Base-by-base conservation (phyloP, 1,140 invertebrate genomes). In the Lucilia cuprina region DNA sequence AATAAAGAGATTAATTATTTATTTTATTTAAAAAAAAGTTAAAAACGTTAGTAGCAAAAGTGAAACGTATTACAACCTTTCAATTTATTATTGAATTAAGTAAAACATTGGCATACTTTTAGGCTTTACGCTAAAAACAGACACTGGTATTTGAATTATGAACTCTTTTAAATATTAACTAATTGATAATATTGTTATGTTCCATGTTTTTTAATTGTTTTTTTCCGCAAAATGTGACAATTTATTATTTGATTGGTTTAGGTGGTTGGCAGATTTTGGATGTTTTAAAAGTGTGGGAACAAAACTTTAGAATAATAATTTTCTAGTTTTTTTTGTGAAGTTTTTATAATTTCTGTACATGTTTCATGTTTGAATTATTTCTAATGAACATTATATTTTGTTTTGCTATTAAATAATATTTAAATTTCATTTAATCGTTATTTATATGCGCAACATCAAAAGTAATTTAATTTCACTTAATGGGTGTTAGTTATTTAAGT, bases 381-480 rank as follows among this genome's bases (percentile, higher is more conserved):
- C 25, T 30, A 30, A 30, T 60, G 5, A 60, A 60, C 55, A 60
- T 60, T 55, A 55, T 55, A 55, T 8, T 55, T n/a, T n/a, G n/a
- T 55, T 12, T 70, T 70, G 65, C 65, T 21, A 70, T 70, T 70
- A 70, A 70, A 70, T 19, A 70, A 70, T 70, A 70, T 70, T 70
- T 70, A 70, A 70, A 21, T 7, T 25, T 70, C 65, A 70, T 70
- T 60, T 17, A 60, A 60, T 60, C 55, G 55, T 60, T 60, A 60
- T 60, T 70, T 70, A 70, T 70, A 70, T 70, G 65, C 65, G 65
- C 65, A 70, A 21, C 65, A 70, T 25, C n/a, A 70, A 21, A 25
- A 55, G 8, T 19, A 70, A 70, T 70, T 70, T 70, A 70, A 70
- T 70, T 70, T 70, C 65, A 70, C 65, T 70, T 70, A 70, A 70